phyloP scores from a whole-genome alignment of 2,113 vertebrate species.

The Indri indri region DNA sequence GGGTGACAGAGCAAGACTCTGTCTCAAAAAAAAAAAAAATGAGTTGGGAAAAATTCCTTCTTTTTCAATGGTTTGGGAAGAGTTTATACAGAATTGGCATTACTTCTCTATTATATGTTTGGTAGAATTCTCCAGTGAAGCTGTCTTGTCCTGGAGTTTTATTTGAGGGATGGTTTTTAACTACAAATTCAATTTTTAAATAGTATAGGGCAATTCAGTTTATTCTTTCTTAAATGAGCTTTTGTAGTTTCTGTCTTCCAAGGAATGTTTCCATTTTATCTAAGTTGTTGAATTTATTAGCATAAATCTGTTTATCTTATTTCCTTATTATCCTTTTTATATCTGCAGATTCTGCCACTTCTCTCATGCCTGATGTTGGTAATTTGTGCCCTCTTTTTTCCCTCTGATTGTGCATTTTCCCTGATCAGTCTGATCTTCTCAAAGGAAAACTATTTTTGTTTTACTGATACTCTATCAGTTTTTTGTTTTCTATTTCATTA shows the following conservation, averaged over 20 bases:
- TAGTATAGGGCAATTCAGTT: background rate
- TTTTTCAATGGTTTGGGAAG: slow-evolving; percentile 33
- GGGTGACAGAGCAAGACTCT: no score
- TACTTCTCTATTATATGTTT: background rate
- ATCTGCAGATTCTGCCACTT: background rate
- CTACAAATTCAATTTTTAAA: background rate
- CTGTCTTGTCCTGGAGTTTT: background rate
- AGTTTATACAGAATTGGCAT: background rate
- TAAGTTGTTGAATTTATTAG: background rate
- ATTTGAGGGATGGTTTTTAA: background rate
- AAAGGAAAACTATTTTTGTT: background rate
- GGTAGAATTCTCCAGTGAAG: background rate
- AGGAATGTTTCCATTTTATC: background rate
- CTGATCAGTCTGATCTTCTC: slow-evolving; percentile 15
- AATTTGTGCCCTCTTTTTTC: background rate
- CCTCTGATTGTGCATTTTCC: background rate
- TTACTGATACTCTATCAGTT: background rate
- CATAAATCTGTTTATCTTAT: background rate
- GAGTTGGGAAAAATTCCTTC: slow-evolving; percentile 35
- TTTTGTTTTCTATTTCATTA: background rate
- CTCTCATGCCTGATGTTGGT: background rate
- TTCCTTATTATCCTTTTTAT: background rate
- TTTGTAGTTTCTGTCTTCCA: background rate
- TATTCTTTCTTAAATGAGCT: background rate
- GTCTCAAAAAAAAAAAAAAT: background rate